Evolutionary conservation across 1,140 invertebrate species (phyloP).

Genomic region (Rhagoletis zephyria): DNA sequence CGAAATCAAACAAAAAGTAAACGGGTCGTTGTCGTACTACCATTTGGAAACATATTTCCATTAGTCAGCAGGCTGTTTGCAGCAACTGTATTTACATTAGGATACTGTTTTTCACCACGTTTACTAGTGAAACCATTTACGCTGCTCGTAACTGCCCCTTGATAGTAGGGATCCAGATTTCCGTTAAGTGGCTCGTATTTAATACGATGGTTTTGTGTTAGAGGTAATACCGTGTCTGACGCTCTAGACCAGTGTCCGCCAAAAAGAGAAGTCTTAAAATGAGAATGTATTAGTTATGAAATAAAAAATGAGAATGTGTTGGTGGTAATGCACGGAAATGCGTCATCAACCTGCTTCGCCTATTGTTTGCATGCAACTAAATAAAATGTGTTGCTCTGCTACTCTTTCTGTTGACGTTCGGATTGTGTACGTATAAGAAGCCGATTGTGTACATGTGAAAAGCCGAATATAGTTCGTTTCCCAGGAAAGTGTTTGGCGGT

Average conservation of each 20-base stretch:
- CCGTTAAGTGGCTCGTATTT: conserved; percentile 67
- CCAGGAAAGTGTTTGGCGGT: too few species aligned
- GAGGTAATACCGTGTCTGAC: conserved; percentile 60
- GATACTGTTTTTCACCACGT: conserved; percentile 22
- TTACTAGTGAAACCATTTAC: conserved; percentile 63
- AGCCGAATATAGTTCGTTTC: too few species aligned
- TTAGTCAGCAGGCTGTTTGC: conserved; percentile 67
- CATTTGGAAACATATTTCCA: conserved; percentile 66
- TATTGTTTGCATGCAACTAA: not conserved
- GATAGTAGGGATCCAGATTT: conserved; percentile 63
- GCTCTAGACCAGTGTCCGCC: conserved; percentile 54
- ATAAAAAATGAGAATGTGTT: too few species aligned
- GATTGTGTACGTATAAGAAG: too few species aligned
- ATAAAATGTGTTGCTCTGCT: too few species aligned
- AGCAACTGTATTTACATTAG: conserved; percentile 9
- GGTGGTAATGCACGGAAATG: too few species aligned
- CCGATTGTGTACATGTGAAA: too few species aligned
- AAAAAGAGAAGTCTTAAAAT: too few species aligned
- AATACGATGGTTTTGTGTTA: conserved; percentile 61
- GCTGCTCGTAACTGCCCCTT: conserved; percentile 61
- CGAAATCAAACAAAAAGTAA: conserved; percentile 67
- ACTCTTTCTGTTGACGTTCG: too few species aligned
- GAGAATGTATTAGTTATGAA: too few species aligned
- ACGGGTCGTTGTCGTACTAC: conserved; percentile 61
- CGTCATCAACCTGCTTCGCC: conserved; percentile 64